These are phyloP conservation scores for Hydropsyche betteni DNA, from an alignment of 2,888 invertebrate species.

Conservation along the genomic window DNA sequence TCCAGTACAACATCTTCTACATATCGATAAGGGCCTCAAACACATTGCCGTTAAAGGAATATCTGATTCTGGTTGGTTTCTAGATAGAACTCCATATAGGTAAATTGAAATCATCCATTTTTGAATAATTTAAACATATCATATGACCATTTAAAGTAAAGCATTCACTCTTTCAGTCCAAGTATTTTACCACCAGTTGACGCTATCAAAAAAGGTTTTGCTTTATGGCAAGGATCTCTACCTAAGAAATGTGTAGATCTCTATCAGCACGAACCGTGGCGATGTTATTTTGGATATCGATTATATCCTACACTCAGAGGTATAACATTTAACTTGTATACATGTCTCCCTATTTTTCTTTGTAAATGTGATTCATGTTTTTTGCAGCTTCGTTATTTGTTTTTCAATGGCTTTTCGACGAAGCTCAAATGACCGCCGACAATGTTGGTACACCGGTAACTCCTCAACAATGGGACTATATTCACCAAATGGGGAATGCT, in stretches of 20 bases:
- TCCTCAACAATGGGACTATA: conserved; percentile 92
- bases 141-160: neutral
- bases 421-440: conserved; percentile 92
- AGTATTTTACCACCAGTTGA: conserved; percentile 68
- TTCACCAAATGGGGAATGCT: conserved; percentile 89
- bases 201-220: conserved; percentile 78
- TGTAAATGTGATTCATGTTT: conserved; percentile 22
- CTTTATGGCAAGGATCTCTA: conserved; percentile 81
- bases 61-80: conserved; percentile 94
- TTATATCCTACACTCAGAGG: conserved; percentile 82
- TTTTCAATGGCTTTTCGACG: conserved; percentile 95
- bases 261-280: conserved; percentile 81
- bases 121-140: neutral
- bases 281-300: conserved; percentile 91
- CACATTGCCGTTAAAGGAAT: conserved; percentile 82
- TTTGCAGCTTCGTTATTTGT: conserved; percentile 85
- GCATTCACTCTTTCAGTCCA: conserved; percentile 54
- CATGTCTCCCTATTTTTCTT: conserved; percentile 15
- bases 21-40: conserved; percentile 64
- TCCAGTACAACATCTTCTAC: conserved; percentile 76
- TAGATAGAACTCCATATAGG: conserved; percentile 82
- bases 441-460: conserved; percentile 90
- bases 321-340: conserved; percentile 17
- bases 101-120: conserved; percentile 51
- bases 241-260: conserved; percentile 79